Evolutionary conservation across 2,113 vertebrate species (phyloP), one percentile per base, ranked within the genome.

Genomic region (Indri indri): DNA sequence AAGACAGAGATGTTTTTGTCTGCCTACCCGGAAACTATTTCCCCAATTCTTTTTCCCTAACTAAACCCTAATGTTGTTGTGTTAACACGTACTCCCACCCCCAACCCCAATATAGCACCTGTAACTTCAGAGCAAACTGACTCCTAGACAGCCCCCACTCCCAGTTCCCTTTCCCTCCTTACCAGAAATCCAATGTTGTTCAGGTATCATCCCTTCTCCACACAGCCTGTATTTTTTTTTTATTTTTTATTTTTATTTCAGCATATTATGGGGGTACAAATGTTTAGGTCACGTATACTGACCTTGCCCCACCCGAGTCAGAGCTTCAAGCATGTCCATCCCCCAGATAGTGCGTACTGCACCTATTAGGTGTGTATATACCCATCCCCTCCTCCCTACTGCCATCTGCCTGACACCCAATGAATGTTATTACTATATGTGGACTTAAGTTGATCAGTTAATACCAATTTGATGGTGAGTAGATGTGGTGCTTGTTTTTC

Each of bases 111-210:
- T 1, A 63, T 0, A 89, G 40, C 13, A 68, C 6, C 76, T 34
- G 0, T 54, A 87, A 45, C n/a, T 81, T 90, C 45, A 74, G 20
- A 34, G 34, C 2, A 87, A 54, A 25, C 18, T 45, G 50, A 74
- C 5, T 70, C 50, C 42, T 85, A 42, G 10, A 22, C 9, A 50
- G 63, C 5, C 17, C 47, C 37, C 30, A 84, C 12, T 96, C 27
- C 32, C 42, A 94, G 45, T 61, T 88, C 22, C 25, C 13, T 8
- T 82, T 71, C 27, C 8, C 27, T 87, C 25, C 59, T 73, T 70
- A 59, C 54, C 10, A 91, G 18, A 97, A 96, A 81, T 42, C 17
- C 37, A 68, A 20, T 73, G 80, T 61, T 95, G 22, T 93, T 94
- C 45, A 95, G 23, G 23, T 91, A 84, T 45, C 59, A 82, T 30